phyloP scores from a whole-genome alignment of 2,113 vertebrate species.

The Anolis carolinensis region DNA sequence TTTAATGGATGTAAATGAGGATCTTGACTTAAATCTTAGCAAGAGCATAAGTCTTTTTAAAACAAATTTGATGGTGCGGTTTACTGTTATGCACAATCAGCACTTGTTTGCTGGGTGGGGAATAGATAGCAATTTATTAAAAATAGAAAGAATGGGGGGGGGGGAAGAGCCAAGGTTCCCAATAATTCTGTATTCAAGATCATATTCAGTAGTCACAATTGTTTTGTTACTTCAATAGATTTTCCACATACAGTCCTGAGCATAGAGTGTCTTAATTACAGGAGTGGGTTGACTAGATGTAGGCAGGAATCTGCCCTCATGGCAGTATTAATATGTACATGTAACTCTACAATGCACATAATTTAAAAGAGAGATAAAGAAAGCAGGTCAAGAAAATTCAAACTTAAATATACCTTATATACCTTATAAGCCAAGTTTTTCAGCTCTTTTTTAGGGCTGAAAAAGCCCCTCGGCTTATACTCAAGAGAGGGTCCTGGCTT shows the following conservation, averaged over 20 bases:
- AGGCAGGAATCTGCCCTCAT: neutral
- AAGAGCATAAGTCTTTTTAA: neutral
- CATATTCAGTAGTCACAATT: neutral
- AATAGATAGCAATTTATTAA: neutral
- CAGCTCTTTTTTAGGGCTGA: too few species aligned
- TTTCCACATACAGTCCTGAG: neutral
- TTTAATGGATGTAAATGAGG: neutral
- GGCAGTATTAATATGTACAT: neutral
- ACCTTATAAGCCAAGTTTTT: too few species aligned
- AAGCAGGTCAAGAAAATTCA: neutral
- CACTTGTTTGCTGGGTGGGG: neutral
- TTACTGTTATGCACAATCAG: neutral
- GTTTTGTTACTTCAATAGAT: rapidly evolving
- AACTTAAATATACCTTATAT: too few species aligned
- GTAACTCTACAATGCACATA: neutral
- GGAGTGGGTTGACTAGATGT: neutral
- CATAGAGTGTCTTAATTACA: neutral
- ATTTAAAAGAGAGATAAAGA: neutral
- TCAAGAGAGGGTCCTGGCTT: too few species aligned
- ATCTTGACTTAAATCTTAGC: neutral
- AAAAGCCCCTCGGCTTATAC: too few species aligned
- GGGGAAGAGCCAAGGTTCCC: neutral
- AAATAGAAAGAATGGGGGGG: neutral
- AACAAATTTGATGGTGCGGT: neutral
- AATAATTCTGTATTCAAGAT: neutral